A percentile compares a stretch with the other conserved stretches of the same genome.
These are phyloP conservation scores for Scolanthus callimorphus DNA, from an alignment of 92 coral and sea anemone species.

Conservation along the genomic window DNA sequence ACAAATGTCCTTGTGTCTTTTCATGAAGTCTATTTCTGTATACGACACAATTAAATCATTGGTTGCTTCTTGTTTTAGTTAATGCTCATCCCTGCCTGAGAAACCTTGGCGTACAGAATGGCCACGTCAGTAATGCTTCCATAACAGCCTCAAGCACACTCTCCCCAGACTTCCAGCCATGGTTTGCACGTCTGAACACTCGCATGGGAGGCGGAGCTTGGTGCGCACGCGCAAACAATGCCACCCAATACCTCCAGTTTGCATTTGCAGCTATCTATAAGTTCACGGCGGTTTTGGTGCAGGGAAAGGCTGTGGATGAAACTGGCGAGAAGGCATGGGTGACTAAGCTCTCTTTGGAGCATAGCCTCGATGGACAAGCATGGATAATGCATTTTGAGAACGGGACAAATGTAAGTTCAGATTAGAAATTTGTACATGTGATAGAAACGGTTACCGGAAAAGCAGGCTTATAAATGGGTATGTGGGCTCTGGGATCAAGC, in stretches of 20 bases:
- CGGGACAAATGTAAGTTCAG: conserved; percentile 5
- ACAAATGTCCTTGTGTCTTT: no score
- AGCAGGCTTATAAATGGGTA: no score
- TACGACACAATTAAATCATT: no score
- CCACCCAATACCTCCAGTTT: conserved; percentile 40
- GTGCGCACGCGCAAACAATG: conserved; percentile 38
- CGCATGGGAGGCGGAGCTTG: conserved; percentile 44
- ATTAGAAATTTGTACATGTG: no score
- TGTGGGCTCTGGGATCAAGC: no score
- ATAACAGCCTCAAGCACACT: conserved; percentile 16
- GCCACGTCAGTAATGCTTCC: no score
- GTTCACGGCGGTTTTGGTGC: conserved; percentile 30
- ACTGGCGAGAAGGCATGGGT: conserved; percentile 56
- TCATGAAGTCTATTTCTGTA: no score
- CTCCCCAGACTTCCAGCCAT: background rate
- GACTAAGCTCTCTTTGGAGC: conserved; percentile 37
- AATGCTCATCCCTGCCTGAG: no score
- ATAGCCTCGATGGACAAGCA: conserved; percentile 25
- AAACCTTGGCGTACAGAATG: no score
- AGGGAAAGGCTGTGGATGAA: conserved; percentile 38
- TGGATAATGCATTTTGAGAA: conserved; percentile 43
- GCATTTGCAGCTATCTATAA: conserved; percentile 19
- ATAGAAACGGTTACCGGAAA: no score
- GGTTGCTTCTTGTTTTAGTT: no score
- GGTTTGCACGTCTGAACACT: conserved; percentile 42